Evolutionary conservation across 1,140 invertebrate species (phyloP), one percentile per base, ranked within the genome.

Genomic region (Lucilia sericata): DNA sequence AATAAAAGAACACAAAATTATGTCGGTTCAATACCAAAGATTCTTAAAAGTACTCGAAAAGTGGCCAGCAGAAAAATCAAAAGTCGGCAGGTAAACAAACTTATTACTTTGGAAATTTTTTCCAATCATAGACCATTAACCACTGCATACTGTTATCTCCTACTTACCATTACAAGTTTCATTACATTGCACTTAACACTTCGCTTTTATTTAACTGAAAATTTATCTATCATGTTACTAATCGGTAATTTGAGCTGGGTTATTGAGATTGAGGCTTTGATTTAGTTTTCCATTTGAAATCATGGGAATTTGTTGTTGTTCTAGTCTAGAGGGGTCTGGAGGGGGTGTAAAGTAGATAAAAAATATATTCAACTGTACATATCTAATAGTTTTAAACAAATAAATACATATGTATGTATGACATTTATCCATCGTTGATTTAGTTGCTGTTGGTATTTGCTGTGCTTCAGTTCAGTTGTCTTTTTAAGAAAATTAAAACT

Each of bases 21-120:
- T 95, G 94, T 93, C 94, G 88, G 92, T 92, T 85, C 93, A 92
- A 86, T 96, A 96, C 88, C 95, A 94, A 88, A 94, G 94, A 89
- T 96, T 95, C 90, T 89, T 95, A 25, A 94, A 93, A 91, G 91
- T 97, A 84, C 92, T 97, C 85, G 94, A 96, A 90, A 94, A 94
- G 89, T 97, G 96, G 96, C 96, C 96, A 47, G 85, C 96, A 42
- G 96, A 97, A 91, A 91, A 92, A 86, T 92, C 92, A 14, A 97
- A 96, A 93, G 89, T 91, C 34, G 94, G 94, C 88, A 95, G 95
- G 96, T 96, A 92, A 92, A 89, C 87, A 82, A 42, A n/a, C n/a
- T n/a, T 42, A 0, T 8, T 42, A 3, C 5, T 42, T 42, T 42
- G 42, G 10, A 42, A 42, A 8, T 42, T 2, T 5, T 42, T 42